Base-by-base conservation (phyloP, 2,888 invertebrate genomes). In the Drosophila putrida region DNA sequence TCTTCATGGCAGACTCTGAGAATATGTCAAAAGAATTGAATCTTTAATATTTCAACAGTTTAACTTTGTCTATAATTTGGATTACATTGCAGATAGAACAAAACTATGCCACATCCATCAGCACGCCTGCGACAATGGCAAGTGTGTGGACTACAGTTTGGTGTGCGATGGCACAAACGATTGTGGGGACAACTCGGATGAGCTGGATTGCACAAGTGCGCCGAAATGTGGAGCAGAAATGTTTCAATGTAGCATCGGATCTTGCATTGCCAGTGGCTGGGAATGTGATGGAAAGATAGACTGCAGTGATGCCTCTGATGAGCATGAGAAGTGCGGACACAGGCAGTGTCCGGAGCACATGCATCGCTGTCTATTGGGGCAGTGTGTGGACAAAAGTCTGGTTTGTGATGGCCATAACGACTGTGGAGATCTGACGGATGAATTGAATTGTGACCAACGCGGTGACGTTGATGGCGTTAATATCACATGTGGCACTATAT, bases 241-340 rank as follows among this genome's bases (percentile, higher is more conserved):
- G 88, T 96, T 94, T 90, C 94, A 94, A 69, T 97, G 97, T 89
- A 92, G 92, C 27, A 94, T 94, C 71, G 95, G 95, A 0, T 93
- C 94, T 20, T 98, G 98, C 87, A 94, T 98, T 54, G 94, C 95
- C 5, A 92, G 94, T 64, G 93, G 91, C 51, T 94, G 94, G 93
- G 94, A 95, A 46, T 97, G 97, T 90, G 96, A 98, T 90, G 94
- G 94, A 0, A 93, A 94, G n/a, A 92, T 93, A 46, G 97, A 98
- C 91, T 98, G 98, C 89, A 80, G 90, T 0, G 97, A 97, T 91
- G 93, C 92, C 10, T 95, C 95, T 0, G 97, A 97, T 82, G 97
- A 97, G 91, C 94, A 94, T 65, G 95, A 94, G 58, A 93, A 93
- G 80, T 94, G 94, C 75, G 90, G 67, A 3, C 65, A 79, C 0